Evolutionary conservation across 2,797 vertebrate genomes (phyloP).

Genomic region (Cuniculus paca): DNA sequence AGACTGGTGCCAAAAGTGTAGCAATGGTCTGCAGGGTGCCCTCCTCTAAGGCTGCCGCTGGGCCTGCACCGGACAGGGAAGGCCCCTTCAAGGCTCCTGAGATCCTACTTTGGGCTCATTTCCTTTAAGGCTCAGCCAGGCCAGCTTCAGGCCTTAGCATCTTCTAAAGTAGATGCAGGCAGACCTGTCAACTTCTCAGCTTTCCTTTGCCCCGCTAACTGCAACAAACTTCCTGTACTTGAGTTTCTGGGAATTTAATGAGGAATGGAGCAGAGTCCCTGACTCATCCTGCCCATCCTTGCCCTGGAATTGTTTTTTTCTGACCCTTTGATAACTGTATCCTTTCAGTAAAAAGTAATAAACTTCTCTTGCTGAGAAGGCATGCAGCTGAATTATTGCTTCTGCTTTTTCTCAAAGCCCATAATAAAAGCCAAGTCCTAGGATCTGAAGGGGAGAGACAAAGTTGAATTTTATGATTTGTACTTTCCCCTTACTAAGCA

Average conservation of each 20-base stretch:
- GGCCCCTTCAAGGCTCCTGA: background rate
- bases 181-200: background rate
- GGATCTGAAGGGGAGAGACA: background rate
- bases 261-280: background rate
- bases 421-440: background rate
- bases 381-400: background rate
- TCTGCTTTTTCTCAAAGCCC: slow-evolving; percentile 28
- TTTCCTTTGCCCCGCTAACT: background rate
- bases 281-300: background rate
- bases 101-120: background rate
- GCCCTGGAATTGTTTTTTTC: background rate
- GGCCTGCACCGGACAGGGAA: background rate
- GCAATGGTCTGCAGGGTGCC: background rate
- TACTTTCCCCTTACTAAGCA: background rate
- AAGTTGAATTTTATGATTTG: background rate
- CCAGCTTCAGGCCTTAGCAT: background rate
- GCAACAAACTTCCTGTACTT: background rate
- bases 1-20: background rate
- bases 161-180: background rate
- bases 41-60: background rate
- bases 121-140: background rate
- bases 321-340: background rate
- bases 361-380: background rate
- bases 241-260: background rate
- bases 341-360: background rate